Evolutionary conservation across 2,797 vertebrate species (phyloP).

Genomic region (Sylvilagus floridanus): DNA sequence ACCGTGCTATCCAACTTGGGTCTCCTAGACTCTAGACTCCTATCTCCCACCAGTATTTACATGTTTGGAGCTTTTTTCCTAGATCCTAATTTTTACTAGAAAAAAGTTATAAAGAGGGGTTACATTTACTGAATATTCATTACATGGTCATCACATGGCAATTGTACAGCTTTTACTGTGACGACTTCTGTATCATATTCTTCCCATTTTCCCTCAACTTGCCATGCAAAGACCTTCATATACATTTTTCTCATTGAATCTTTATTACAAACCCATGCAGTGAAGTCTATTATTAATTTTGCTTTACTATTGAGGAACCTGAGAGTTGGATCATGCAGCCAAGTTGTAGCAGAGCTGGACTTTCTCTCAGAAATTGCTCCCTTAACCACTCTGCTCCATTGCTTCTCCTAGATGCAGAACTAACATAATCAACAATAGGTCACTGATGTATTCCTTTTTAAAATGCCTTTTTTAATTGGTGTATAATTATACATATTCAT

Average conservation of each 20-base stretch:
- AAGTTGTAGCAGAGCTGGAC: not conserved
- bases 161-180: not conserved
- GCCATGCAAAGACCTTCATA: not conserved
- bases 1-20: not conserved
- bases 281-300: not conserved
- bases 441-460: not conserved
- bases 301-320: conserved; percentile 16
- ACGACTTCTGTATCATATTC: not conserved
- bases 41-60: not conserved
- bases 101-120: not conserved
- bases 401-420: not conserved
- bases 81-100: not conserved
- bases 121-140: not conserved
- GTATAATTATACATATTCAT: too few relatives aligned
- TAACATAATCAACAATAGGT: not conserved
- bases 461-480: not conserved
- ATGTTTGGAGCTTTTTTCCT: conserved; percentile 35
- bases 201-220: not conserved
- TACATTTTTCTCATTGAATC: not conserved
- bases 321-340: not conserved
- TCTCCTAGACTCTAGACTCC: not conserved
- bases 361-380: not conserved
- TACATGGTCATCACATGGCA: not conserved
- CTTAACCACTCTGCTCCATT: not conserved
- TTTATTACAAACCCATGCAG: not conserved